A percentile compares a stretch with the other conserved stretches of the same genome.
These are phyloP conservation scores for Galeopsomyia nigrocyanea DNA, from an alignment of 2,888 invertebrate species.

Conservation along the genomic window DNA sequence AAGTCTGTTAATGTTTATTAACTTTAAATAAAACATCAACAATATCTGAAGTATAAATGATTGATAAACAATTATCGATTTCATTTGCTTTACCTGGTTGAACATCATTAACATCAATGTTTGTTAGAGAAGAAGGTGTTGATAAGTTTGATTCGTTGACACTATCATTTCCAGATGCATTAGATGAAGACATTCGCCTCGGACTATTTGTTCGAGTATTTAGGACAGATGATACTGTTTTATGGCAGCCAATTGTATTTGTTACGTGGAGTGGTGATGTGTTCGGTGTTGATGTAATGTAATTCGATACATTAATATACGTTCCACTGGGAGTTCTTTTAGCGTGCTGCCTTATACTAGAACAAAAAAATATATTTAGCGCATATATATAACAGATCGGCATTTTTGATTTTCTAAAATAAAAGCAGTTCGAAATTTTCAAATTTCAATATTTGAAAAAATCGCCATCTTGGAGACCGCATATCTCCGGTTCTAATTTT, in stretches of 20 bases:
- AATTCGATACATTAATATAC: slow-evolving; percentile 62
- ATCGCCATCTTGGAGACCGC: too few species aligned
- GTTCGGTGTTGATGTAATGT: slow-evolving; percentile 61
- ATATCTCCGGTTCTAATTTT: too few species aligned
- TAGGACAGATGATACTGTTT: slow-evolving; percentile 60
- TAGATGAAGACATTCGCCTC: slow-evolving; percentile 57
- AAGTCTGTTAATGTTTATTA: too few species aligned
- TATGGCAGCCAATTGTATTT: slow-evolving; percentile 61
- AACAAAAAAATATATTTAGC: slow-evolving; percentile 15
- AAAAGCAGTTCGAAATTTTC: too few species aligned
- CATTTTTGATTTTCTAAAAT: too few species aligned
- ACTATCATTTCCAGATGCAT: slow-evolving; percentile 59
- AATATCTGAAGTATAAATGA: too few species aligned
- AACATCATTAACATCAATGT: slow-evolving; percentile 62
- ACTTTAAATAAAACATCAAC: too few species aligned
- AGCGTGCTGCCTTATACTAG: slow-evolving; percentile 63
- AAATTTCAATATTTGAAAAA: too few species aligned
- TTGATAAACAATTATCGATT: not conserved
- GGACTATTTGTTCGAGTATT: slow-evolving; percentile 57
- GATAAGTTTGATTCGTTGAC: slow-evolving; percentile 52
- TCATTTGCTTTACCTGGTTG: slow-evolving; percentile 58
- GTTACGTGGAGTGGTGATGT: slow-evolving; percentile 62
- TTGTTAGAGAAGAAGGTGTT: slow-evolving; percentile 56
- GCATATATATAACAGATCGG: too few species aligned
- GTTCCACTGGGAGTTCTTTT: slow-evolving; percentile 64